Base-by-base conservation (phyloP, 2,797 vertebrate genomes). In the Benthosema pterotum region DNA sequence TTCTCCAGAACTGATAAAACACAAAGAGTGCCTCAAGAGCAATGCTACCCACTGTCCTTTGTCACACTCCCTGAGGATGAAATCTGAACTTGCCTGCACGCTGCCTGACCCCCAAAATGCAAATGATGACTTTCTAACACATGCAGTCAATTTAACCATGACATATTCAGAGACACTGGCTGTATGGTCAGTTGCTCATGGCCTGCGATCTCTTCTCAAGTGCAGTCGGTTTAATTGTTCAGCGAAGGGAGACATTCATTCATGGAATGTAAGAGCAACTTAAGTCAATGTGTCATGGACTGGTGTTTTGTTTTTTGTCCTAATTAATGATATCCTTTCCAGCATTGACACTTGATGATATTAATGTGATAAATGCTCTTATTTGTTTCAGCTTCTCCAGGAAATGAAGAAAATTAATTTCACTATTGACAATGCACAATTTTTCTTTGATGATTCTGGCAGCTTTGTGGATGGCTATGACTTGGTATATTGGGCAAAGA, bases 401-500 rank as follows among this genome's bases (percentile, higher is more conserved):
- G 71, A 77, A 78, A 57, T 86, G 14, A 82, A 82, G 71, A 60
- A 52, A 6, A 49, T 77, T 1, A 74, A 55, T 32, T 86, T 86
- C 63, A 72, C 74, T 28, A 28, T 74, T 22, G 73, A 83, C 14
- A 65, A 54, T 19, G 57, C 45, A 11, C 60, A 28, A 0, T 82
- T 82, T 62, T 75, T 74, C 61, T 89, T 86, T 50, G 72, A 77
- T 50, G 16, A 69, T 13, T 72, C 53, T 22, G 81, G 83, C 25
- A 67, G 75, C 74, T 76, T 73, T 14, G 47, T 66, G 18, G 83
- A 69, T 14, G 85, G 87, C 16, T 87, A 89, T 59, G 67, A 87
- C 65, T 49, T 87, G 47, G 62, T 83, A 14, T 71, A 77, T 59
- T 89, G 87, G 87, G 38, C 55, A 2, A 64, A 25, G 45, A 22